phyloP scores from a whole-genome alignment of 2,113 vertebrate genomes.

The Uropsilus gracilis region DNA sequence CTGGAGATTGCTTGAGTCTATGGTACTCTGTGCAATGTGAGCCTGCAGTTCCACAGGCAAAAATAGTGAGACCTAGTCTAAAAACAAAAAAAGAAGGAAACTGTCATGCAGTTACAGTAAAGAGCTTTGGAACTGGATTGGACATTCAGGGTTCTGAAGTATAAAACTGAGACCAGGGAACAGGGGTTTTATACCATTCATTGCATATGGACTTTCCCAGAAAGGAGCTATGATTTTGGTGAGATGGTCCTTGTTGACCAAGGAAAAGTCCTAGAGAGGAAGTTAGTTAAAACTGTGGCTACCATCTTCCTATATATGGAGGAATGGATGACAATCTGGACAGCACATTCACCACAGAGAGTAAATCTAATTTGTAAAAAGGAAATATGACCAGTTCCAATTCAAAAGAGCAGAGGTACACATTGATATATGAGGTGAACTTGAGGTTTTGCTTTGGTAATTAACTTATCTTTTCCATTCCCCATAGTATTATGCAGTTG shows the following conservation, averaged over 20 bases:
- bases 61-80: no score
- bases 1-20: no score
- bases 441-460: neutral
- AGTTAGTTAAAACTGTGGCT: neutral
- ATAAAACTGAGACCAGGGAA: neutral
- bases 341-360: neutral
- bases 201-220: neutral
- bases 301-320: neutral
- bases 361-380: neutral
- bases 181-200: neutral
- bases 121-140: neutral
- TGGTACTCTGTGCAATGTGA: no score
- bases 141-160: neutral
- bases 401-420: neutral
- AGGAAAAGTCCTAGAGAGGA: neutral
- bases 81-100: no score
- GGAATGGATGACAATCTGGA: neutral
- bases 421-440: conserved; percentile 2
- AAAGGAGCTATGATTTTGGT: neutral
- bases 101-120: neutral
- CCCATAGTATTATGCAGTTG: conserved; percentile 95
- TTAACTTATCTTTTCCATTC: conserved; percentile 73
- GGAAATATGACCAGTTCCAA: conserved; percentile 1
- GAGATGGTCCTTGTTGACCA: neutral
- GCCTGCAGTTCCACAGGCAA: no score